Conservation (phyloP, 2,888 invertebrate species). For the Tinea semifulvella region DNA sequence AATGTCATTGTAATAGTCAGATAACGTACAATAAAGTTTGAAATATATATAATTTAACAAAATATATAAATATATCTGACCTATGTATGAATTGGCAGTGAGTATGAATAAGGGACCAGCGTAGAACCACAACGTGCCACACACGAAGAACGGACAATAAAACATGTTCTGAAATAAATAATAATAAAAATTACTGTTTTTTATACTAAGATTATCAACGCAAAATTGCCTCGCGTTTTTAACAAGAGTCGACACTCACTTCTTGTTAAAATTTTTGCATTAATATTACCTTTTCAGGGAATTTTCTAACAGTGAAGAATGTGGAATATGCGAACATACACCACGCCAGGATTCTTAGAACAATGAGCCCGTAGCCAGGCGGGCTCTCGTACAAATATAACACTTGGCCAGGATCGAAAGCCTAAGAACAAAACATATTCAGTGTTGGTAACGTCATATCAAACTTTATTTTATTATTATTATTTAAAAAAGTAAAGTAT, state of each 20-base stretch:
- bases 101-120: slow-evolving; percentile 83
- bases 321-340: slow-evolving; percentile 75
- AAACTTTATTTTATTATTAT: not conserved
- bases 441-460: not conserved
- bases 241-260: too few species aligned
- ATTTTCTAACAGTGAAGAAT: slow-evolving; percentile 82
- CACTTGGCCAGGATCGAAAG: slow-evolving; percentile 91
- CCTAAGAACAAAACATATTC: slow-evolving; percentile 50
- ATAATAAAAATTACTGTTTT: too few species aligned
- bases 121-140: slow-evolving; percentile 88
- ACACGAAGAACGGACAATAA: slow-evolving; percentile 83
- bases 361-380: slow-evolving; percentile 84
- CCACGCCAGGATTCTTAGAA: slow-evolving; percentile 82
- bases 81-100: slow-evolving; percentile 81
- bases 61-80: slow-evolving; percentile 28
- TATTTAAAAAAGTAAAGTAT: too few species aligned
- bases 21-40: too few species aligned
- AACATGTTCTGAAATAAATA: slow-evolving; percentile 70
- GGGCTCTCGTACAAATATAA: slow-evolving; percentile 91
- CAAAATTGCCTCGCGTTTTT: too few species aligned
- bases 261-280: too few species aligned
- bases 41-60: too few species aligned
- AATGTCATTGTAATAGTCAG: too few species aligned
- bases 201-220: too few species aligned
- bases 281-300: slow-evolving; percentile 75